Evolutionary conservation across 2,113 vertebrate genomes (phyloP).

Genomic region (Zapus hudsonius): DNA sequence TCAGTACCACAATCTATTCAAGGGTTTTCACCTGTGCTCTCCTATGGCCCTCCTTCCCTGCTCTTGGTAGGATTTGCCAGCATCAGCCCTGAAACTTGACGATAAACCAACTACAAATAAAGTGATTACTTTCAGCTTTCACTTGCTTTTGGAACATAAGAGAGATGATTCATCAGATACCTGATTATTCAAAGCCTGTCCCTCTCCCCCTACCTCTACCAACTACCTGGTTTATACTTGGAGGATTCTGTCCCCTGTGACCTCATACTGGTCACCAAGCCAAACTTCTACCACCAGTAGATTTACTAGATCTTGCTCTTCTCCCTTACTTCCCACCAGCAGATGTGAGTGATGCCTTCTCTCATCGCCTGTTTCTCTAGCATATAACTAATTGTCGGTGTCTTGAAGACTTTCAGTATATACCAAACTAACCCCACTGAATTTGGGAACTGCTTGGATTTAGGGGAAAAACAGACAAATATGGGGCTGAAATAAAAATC

Average conservation of each 20-base stretch:
- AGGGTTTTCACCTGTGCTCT: neutral
- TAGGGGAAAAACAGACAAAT: neutral
- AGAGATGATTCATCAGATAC: neutral
- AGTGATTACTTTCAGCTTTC: neutral
- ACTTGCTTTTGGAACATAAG: neutral
- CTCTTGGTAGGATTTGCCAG: neutral
- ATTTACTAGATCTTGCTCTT: neutral
- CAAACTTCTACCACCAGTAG: conserved; percentile 1
- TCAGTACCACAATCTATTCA: neutral
- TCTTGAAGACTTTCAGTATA: neutral
- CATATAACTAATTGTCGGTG: neutral
- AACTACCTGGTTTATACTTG: neutral
- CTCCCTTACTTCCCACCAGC: neutral
- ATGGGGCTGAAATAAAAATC: neutral
- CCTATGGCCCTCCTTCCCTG: neutral
- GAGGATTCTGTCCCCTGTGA: neutral
- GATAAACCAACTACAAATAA: neutral
- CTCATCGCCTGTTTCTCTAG: neutral
- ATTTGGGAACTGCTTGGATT: neutral
- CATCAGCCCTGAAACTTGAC: neutral
- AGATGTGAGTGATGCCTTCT: neutral
- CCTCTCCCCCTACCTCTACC: accelerated
- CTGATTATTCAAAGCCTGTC: neutral
- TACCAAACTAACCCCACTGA: neutral
- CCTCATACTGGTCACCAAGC: neutral